A percentile compares a stretch with the other conserved stretches of the same genome.
Evolutionary conservation across 1,140 invertebrate genomes (phyloP).

Genomic region (Solenopsis invicta): DNA sequence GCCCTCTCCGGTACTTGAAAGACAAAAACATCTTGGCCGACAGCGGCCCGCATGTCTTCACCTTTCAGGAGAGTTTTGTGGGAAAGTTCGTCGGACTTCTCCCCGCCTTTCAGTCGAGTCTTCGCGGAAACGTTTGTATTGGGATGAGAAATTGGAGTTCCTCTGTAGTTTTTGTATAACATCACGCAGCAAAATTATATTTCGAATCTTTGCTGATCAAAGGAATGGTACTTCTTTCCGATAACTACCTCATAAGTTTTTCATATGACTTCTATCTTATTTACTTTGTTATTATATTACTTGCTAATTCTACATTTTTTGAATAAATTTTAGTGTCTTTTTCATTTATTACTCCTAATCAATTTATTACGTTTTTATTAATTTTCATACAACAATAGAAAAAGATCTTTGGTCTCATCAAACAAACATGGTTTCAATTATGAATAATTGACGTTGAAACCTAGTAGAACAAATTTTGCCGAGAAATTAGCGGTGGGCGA

Average conservation of each 20-base stretch:
- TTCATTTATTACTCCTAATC: not conserved
- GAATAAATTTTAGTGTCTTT: not conserved
- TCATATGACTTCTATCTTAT: not conserved
- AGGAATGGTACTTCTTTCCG: not conserved
- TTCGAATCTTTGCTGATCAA: conserved; percentile 7
- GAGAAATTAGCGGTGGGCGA: conserved; percentile 10
- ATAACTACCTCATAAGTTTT: not conserved
- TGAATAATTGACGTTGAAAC: not conserved
- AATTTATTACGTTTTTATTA: not conserved
- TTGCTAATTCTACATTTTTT: not conserved
- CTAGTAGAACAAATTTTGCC: not conserved
- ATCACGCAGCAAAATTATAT: conserved; percentile 33
- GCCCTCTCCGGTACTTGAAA: conserved; percentile 72
- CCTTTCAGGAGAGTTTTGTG: conserved; percentile 75
- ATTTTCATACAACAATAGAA: not conserved
- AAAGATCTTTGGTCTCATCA: not conserved
- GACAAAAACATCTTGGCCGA: conserved; percentile 77
- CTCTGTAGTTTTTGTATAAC: not conserved
- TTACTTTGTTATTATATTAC: not conserved
- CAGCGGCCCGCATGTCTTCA: conserved; percentile 80
- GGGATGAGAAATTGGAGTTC: not conserved
- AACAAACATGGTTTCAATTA: not conserved
- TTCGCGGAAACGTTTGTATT: conserved; percentile 31
- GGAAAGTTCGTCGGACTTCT: conserved; percentile 70
- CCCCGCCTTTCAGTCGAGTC: not conserved